Base-by-base conservation (phyloP, 2,888 invertebrate genomes). In the Sphecodes monilicornis region DNA sequence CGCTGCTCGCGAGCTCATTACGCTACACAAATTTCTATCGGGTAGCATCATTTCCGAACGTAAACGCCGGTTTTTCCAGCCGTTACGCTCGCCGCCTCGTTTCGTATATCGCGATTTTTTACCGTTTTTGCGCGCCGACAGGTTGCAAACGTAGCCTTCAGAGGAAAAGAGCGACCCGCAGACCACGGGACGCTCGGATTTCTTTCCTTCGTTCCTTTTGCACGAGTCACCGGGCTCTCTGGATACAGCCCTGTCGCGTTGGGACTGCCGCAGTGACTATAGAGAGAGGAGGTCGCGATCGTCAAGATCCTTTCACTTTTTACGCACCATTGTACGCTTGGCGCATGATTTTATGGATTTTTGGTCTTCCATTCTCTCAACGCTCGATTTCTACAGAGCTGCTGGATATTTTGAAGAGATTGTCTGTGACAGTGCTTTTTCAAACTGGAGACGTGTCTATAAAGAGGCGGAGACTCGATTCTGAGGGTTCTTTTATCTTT, bases 1-100 rank as follows among this genome's bases (percentile, higher is more conserved):
- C 66, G 29, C 22, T 39, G 29, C 50, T 22, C 32, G 66, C 69
- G 22, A n/a, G 22, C 66, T 70, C 68, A 75, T 86, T 82, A 76
- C 78, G 84, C 50, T 81, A 32, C 76, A 70, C 78, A 57, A 80
- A 80, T 85, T 83, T 82, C 76, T 76, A 80, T 72, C 76, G 69
- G 16, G 64, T 75, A 50, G 57, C 86, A 70, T 85, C 78, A 71
- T 84, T 76, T 70, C 60, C 78, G 46, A 60, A 64, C 10, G 32
- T 74, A 68, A 80, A 76, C 54, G 50, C 50, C 84, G 81, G 68
- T 80, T 84, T 84, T 76, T 80, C 80, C 29, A 4, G 16, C 26
- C 57, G 26, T 26, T 26, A 13, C 13, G 26, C 57, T 50, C 57
- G 57, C 26, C 50, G n/a, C 1, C 41, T 41, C 43, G 1, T 10